Conservation (phyloP, 2,888 invertebrate species). For the Amphimallon solstitiale region DNA sequence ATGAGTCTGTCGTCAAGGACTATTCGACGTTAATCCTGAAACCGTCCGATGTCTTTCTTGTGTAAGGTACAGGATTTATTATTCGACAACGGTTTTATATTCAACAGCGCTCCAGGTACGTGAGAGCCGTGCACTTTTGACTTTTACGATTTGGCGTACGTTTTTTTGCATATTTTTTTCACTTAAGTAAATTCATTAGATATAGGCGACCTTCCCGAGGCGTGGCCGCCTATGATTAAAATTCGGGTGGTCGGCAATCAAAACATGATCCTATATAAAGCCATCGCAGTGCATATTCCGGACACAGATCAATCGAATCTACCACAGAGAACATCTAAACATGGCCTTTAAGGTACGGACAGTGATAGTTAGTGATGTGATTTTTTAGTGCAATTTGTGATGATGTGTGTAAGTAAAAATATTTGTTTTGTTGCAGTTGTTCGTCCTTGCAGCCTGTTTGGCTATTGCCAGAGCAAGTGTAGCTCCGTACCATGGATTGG, state of each 20-base stretch:
- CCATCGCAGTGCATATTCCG: constrained; percentile 7
- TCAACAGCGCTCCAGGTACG: constrained; percentile 15
- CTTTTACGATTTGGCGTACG: constrained; percentile 29
- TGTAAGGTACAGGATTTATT: background rate
- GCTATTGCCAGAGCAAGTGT: constrained; percentile 49
- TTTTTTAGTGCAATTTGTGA: background rate
- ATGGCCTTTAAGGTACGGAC: constrained; percentile 26
- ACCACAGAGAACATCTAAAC: constrained; percentile 18
- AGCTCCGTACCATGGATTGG: constrained; percentile 38
- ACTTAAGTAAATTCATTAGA: constrained; percentile 18
- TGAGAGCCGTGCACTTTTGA: constrained; percentile 29
- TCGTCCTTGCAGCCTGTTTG: constrained; percentile 50
- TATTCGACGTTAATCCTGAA: background rate
- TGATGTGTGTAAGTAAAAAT: constrained; percentile 10
- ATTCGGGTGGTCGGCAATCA: constrained; percentile 16
- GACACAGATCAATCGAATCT: constrained; percentile 24
- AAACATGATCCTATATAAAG: constrained; percentile 28
- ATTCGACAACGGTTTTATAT: constrained; percentile 11
- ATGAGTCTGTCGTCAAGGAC: constrained; percentile 19
- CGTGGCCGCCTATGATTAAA: constrained; percentile 26
- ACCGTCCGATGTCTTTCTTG: background rate
- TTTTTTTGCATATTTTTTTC: constrained; percentile 30
- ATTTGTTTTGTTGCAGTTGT: constrained; percentile 47
- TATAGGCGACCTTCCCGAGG: constrained; percentile 25
- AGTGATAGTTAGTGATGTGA: background rate